Evolutionary conservation across 1,140 invertebrate species (phyloP).

Genomic region (Rhagoletis pomonella): DNA sequence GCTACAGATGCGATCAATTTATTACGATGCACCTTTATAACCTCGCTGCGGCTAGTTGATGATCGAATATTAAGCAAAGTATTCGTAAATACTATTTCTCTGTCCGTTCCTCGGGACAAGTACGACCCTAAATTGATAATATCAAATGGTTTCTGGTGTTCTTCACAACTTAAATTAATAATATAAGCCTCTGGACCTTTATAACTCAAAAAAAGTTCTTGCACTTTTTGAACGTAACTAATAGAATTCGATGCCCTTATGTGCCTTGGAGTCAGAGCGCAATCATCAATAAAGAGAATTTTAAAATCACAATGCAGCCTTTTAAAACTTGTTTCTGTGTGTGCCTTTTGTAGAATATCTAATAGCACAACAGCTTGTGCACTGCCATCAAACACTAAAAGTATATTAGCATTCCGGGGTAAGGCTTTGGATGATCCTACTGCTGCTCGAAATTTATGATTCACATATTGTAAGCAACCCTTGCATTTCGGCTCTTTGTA

Average conservation of each 20-base stretch:
- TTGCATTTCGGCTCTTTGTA: conserved; percentile 66
- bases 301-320: conserved; percentile 64
- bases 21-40: conserved; percentile 62
- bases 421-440: conserved; percentile 68
- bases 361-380: conserved; percentile 64
- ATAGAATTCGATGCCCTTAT: neutral
- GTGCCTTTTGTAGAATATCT: conserved; percentile 69
- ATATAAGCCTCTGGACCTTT: neutral
- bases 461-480: conserved; percentile 64
- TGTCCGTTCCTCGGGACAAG: neutral
- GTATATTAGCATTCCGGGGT: conserved; percentile 64
- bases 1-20: conserved; percentile 64
- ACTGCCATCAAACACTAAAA: conserved; percentile 67
- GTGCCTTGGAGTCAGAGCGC: neutral
- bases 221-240: neutral
- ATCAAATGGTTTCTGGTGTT: neutral
- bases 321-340: conserved; percentile 69
- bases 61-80: neutral
- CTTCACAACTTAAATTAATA: conserved; percentile 14
- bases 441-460: conserved; percentile 71
- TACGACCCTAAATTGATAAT: neutral
- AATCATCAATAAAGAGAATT: conserved; percentile 68
- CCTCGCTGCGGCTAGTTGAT: conserved; percentile 66
- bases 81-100: neutral
- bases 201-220: conserved; percentile 5